A percentile compares a stretch with the other conserved stretches of the same genome.
phyloP scores from a whole-genome alignment of 2,113 vertebrate genomes.

The Alethe diademata region DNA sequence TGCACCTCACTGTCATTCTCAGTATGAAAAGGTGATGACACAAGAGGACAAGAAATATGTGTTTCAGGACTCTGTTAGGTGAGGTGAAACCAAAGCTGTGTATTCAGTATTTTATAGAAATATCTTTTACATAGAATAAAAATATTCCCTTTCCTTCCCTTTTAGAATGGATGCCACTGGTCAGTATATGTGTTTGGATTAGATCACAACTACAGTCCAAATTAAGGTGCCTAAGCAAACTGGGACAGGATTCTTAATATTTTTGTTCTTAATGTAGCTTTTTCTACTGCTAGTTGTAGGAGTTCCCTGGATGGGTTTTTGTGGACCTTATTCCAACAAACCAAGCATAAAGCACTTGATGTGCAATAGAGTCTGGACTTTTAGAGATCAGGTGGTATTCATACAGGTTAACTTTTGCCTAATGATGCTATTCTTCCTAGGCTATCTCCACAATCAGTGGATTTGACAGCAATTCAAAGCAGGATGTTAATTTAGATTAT shows the following conservation, averaged over 20 bases:
- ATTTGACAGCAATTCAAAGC: neutral
- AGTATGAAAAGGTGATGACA: neutral
- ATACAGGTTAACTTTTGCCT: neutral
- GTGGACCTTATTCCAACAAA: neutral
- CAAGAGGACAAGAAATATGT: neutral
- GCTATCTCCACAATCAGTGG: neutral
- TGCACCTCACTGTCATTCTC: neutral
- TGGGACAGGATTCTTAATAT: neutral
- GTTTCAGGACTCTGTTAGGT: neutral
- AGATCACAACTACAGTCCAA: neutral
- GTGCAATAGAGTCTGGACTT: neutral
- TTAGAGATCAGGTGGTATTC: neutral
- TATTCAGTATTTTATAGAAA: neutral
- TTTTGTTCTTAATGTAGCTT: neutral
- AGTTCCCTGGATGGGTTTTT: neutral
- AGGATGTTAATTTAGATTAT: neutral
- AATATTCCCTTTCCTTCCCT: neutral
- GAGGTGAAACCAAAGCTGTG: neutral
- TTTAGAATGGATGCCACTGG: neutral
- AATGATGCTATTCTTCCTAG: neutral
- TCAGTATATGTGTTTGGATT: neutral
- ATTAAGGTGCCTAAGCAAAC: neutral
- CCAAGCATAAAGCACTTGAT: neutral
- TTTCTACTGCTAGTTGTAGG: neutral
- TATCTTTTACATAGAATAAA: neutral